Base-by-base conservation (phyloP, 2,888 invertebrate species). In the Alitta virens region DNA sequence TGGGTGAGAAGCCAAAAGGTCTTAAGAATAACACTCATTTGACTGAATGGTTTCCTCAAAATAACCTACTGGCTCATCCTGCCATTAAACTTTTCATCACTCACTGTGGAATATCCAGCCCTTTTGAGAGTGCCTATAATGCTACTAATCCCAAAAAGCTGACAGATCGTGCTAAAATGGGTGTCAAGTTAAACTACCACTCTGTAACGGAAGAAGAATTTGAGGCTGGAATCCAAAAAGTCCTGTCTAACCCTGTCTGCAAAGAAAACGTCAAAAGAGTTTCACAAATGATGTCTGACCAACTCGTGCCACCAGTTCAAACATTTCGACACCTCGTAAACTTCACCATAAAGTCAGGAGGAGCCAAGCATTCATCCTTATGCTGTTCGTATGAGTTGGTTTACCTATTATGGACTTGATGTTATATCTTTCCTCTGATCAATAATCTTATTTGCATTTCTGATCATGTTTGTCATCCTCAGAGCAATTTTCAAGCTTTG, bases 41-140 rank as follows among this genome's bases (percentile, higher is more conserved):
- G 43, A 46, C 42, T 38, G 43, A 42, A n/a, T 60, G 60, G 60
- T 25, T 54, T 27, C 60, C 60, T n/a, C 60, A 60, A 23, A 60
- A 60, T 26, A 43, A 60, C 21, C 18, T 60, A 12, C 49, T 60
- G 12, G 60, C 53, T 14, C 42, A 60, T 21, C 53, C 60, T 2
- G 43, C 16, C 23, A 52, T 40, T 16, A 52, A 25, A n/a, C 60
- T 60, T 5, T 60, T 60, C 46, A 60, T 60, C 43, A 60, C 60
- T 18, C 53, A 60, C 46, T 60, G 60, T 53, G 60, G 60, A 16
- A 60, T 60, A 25, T 38, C 53, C 16, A 54, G 60, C 18, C 40
- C 60, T 2, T 54, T 54, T 46, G 60, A 60, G 46, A 21, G 53
- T 2, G 54, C 54, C 27, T 40, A 42, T 7, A 33, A 54, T 26